A percentile compares a stretch with the other conserved stretches of the same genome.
Evolutionary conservation across 2,888 invertebrate genomes (phyloP).

Genomic region (Agrochola macilenta): DNA sequence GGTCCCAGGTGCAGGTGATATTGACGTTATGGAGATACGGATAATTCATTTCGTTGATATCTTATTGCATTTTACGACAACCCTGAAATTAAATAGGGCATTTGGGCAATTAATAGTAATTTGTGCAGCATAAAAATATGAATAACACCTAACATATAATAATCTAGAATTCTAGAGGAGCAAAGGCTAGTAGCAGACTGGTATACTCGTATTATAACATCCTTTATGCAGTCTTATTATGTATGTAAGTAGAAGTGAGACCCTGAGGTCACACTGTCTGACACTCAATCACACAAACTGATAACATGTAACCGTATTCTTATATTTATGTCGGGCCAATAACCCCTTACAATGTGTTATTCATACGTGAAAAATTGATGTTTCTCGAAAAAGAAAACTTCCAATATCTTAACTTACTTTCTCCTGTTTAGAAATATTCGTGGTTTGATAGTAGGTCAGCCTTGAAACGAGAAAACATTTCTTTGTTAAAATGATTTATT

Average conservation of each 20-base stretch:
- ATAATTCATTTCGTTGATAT: background rate
- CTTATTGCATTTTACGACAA: background rate
- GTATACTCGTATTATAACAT: background rate
- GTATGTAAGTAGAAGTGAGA: background rate
- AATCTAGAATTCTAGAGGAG: too few relatives aligned
- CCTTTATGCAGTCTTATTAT: background rate
- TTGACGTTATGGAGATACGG: background rate
- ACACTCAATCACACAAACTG: slow-evolving; percentile 24
- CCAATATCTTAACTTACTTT: background rate
- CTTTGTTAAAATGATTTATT: slow-evolving; percentile 32
- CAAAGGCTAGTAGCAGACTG: background rate
- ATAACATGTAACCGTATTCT: slow-evolving; percentile 39
- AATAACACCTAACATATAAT: background rate
- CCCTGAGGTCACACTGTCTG: slow-evolving; percentile 48
- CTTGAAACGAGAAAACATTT: background rate
- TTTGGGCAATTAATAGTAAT: too few relatives aligned
- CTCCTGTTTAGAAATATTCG: background rate
- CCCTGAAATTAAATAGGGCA: background rate
- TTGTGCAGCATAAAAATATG: background rate
- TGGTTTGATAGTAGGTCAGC: background rate
- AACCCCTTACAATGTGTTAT: slow-evolving; percentile 25
- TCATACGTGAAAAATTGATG: background rate
- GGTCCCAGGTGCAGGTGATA: too few relatives aligned
- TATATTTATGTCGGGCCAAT: slow-evolving; percentile 36
- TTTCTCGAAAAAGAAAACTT: background rate